A percentile compares a stretch with the other conserved stretches of the same genome.
Conservation (phyloP, 2,113 vertebrate genomes). For the Chaetorhynchus papuensis region DNA sequence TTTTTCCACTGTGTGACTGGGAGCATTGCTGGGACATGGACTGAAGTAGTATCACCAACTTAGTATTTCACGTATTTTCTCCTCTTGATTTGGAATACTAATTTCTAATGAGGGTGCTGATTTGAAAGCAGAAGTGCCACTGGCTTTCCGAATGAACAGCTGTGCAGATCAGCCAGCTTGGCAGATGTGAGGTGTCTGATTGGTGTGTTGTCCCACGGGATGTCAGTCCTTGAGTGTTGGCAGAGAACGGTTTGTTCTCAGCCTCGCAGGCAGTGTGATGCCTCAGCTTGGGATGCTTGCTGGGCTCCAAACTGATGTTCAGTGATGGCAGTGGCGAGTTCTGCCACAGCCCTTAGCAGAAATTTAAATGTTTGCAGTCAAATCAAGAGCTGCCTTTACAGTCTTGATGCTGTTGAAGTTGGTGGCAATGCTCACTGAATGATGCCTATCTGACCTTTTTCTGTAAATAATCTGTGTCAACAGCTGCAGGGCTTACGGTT, state of each 20-base stretch:
- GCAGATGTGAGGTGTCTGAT: not conserved
- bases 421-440: not conserved
- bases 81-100: not conserved
- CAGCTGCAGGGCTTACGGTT: not conserved
- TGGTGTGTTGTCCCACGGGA: not conserved
- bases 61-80: not conserved
- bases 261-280: fast-evolving
- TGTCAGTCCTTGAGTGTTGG: no score
- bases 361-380: not conserved
- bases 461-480: not conserved
- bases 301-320: no score
- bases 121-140: not conserved
- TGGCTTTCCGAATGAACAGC: not conserved
- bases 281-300: fast-evolving
- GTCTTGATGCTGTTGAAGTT: not conserved
- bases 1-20: fast-evolving
- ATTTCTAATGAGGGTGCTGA: not conserved
- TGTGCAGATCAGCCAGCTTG: not conserved
- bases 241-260: fast-evolving
- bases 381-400: not conserved
- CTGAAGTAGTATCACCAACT: not conserved
- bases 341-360: not conserved
- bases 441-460: not conserved
- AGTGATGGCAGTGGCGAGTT: not conserved
- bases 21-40: not conserved